A percentile compares a stretch with the other conserved stretches of the same genome.
These are phyloP conservation scores for Ceryle rudis DNA, from an alignment of 2,797 vertebrate species.

Conservation along the genomic window DNA sequence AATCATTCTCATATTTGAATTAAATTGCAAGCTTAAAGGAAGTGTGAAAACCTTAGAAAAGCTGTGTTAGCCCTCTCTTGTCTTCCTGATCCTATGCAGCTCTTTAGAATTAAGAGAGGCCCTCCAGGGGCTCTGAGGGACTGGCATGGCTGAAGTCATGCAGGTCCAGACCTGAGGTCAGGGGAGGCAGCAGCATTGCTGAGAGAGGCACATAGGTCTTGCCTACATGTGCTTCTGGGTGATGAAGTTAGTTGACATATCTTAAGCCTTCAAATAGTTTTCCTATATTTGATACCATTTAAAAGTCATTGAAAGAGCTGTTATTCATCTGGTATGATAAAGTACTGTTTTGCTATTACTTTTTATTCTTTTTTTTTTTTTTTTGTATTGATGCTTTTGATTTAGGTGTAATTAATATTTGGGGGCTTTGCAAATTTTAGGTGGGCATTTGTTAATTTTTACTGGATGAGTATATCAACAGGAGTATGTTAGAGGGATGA, in stretches of 20 bases:
- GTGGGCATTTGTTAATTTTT: neutral
- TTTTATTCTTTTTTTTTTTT: neutral
- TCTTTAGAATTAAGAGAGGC: neutral
- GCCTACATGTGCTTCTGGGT: neutral
- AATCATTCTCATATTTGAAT: neutral
- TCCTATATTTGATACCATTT: neutral
- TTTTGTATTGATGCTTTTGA: neutral
- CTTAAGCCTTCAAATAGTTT: neutral
- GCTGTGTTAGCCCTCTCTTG: neutral
- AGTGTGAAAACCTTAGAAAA: neutral
- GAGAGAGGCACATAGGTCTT: neutral
- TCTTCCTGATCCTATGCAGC: neutral
- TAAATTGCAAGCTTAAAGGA: neutral
- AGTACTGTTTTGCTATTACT: neutral
- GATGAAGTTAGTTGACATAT: neutral
- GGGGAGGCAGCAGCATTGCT: neutral
- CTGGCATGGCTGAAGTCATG: neutral
- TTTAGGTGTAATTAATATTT: neutral
- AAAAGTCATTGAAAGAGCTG: neutral
- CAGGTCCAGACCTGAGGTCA: neutral
- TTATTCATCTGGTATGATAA: neutral
- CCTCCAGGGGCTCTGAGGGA: neutral
- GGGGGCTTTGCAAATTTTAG: neutral
- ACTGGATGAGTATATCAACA: neutral
- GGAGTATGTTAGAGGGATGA: neutral